Base-by-base conservation (phyloP, 2,888 invertebrate genomes). In the Eristalinus aeneus region DNA sequence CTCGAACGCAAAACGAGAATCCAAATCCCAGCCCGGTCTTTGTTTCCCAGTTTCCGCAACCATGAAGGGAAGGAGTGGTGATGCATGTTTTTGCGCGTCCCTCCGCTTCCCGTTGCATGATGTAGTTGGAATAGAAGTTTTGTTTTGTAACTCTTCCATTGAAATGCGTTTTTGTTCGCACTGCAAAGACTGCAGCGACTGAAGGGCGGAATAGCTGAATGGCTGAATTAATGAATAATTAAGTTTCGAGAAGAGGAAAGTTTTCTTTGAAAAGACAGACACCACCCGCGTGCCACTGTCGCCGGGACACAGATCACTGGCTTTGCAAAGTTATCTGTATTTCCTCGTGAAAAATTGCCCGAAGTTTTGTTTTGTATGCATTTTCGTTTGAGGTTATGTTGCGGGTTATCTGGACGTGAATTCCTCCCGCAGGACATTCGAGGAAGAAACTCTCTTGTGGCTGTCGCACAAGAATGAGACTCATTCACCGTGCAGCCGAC, bases 211-310 rank as follows among this genome's bases (percentile, higher is more conserved):
- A 46, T 16, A 16, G 46, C 46, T 46, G 39, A 39, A 72, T 16
- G 23, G 54, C 72, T 23, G 72, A 63, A 74, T 65, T 74, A 74
- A 63, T 80, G 68, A 79, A 79, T 79, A 79, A 79, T 73, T 79
- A 71, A 68, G 63, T 80, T 80, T 63, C 27, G 12, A 36, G 5
- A 10, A 56, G 68, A 74, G 10, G 12, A 56, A 74, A 74, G 10
- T 74, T 78, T 56, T 22, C 53, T 65, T 46, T 20, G 56, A 60
- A 72, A 63, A 46, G 46, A 65, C 22, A 67, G 72, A 12, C 12
- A 23, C 23, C 56, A 0, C 56, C 56, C 39, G n/a, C 39, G 12
- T n/a, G 46, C 46, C 46, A 6, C 46, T 46, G 46, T 16, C 46
- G 8, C 46, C 16, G 46, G 46, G 46, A 46, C 16, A 46, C 46